Evolutionary conservation across 2,888 invertebrate genomes (phyloP), one percentile per base, ranked within the genome.

Genomic region (Platycheirus rosarum): DNA sequence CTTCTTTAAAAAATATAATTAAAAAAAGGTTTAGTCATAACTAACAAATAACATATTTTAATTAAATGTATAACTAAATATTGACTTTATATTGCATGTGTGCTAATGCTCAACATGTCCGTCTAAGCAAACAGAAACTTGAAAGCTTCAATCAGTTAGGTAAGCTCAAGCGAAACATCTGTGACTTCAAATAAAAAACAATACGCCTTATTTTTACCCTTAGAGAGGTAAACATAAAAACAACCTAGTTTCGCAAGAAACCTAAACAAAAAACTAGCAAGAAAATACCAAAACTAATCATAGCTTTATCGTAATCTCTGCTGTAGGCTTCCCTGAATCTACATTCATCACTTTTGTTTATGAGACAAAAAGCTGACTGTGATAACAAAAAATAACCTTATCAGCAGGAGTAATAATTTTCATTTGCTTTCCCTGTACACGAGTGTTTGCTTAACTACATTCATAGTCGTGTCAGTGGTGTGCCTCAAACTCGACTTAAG

Each of bases 401-500:
- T 82, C 80, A 71, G 57, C 7, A 32, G 6, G 14, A 60, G 60
- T 37, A 48, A 66, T 26, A 42, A 49, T 65, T 65, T 75, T 60
- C 69, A 26, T 71, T 71, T 62, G n/a, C 18, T 57, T 55, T 62
- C 13, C 29, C 13, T 46, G 37, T 57, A 37, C 16, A 55, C 49
- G 18, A 57, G 57, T 82, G 77, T 77, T 77, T 82, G 48, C 51
- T 73, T 63, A 57, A 68, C 76, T 75, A 77, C 66, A 63, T 49
- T 73, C 57, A 70, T 62, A 40, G 2, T 37, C 40, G n/a, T 32
- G 42, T n/a, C n/a, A 23, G 6, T 23, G 2, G 66, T 80, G 44
- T 77, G 60, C 68, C 75, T 85, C 65, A 84, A 84, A 84, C 78
- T 82, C 71, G 65, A 78, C 74, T 80, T 85, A 82, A 77, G 82